Base-by-base conservation (phyloP, 2,797 vertebrate genomes). In the Melanotaenia boesemani region DNA sequence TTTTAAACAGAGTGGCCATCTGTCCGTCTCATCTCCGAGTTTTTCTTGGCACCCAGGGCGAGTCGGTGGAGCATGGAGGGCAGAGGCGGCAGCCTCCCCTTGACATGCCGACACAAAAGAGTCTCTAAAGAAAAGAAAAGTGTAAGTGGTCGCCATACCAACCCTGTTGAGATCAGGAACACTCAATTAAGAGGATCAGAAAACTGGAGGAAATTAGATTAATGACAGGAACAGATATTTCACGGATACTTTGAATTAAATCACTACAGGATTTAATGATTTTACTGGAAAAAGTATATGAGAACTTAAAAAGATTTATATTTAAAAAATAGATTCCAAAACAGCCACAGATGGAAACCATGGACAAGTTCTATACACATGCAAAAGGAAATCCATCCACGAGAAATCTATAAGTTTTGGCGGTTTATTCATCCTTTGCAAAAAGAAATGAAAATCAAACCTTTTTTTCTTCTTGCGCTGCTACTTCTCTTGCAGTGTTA, bases 1-100 rank as follows among this genome's bases (percentile, higher is more conserved):
- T 87, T 93, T 93, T 91, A 91, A 91, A 92, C 76, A 54, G 64
- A 90, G 77, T 59, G 39, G 82, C 93, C 94, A 95, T 94, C 94
- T 94, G 94, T 93, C 90, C 75, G 75, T 71, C 71, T 86, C 84
- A 77, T 88, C 88, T 90, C 81, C 58, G 81, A 84, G 89, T 72
- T 86, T 82, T 83, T 91, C 85, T 92, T 94, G 92, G 92, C 93
- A 91, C 82, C 70, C 26, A 72, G 86, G 83, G 77, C 55, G 73
- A 71, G 78, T 24, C 30, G 15, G 56, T 30, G 58, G 79, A 15
- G 66, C n/a, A 39, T 7, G 37, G 32, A 22, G 18, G 74, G 65
- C 69, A 52, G 63, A 52, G 61, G 70, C 66, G 75, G 20, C 71
- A 72, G 78, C 88, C 85, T 85, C 69, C 56, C 70, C 61, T 41